Base-by-base conservation (phyloP, 92 coral and sea anemone genomes). In the Hydrozoanthus gracilis region DNA sequence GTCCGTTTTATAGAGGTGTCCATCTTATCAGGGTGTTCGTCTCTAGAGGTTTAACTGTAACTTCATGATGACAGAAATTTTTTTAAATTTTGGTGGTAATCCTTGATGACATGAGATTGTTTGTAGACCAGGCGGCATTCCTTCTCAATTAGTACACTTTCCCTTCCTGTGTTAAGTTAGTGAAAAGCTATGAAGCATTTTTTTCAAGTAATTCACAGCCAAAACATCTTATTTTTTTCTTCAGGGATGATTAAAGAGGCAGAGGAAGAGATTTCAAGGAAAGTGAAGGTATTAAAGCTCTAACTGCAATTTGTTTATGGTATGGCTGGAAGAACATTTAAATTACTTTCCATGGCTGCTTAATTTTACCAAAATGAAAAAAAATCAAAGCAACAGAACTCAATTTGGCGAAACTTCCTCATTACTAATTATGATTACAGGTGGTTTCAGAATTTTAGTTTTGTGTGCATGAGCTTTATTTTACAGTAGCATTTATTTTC, bases 211-310 rank as follows among this genome's bases (percentile, higher is more conserved):
- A 18, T 70, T 70, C 49, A 9, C 45, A 9, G 14, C 50, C 8
- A 18, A 44, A 70, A 35, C 8, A 70, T 70, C 45, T 70, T 35
- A 18, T 9, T 70, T 70, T 27, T 70, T 39, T 18, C 45, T 58
- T 58, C 65, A 96, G 98, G 98, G 3, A 96, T 96, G 98, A 82
- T 96, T 4, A 96, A 96, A 76, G 98, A 96, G 82, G 98, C 98
- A 15, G 98, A 96, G 79, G 98, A 96, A 60, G 98, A 96, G 67
- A 78, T 94, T 44, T 84, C 87, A n/a, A 93, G 95, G 82, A 94
- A 92, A 91, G 61, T 96, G 4, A 96, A 96, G 96, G 98, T 96
- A 85, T 20, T 7, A 3, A 58, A 44, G 20, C 82, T 8, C 50
- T 64, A 7, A 2, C 5, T 13, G 71, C 14, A 58, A 18, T 39